These are phyloP conservation scores for Poeciliopsis gracilis DNA, from an alignment of 2,797 vertebrate species.

Conservation along the genomic window DNA sequence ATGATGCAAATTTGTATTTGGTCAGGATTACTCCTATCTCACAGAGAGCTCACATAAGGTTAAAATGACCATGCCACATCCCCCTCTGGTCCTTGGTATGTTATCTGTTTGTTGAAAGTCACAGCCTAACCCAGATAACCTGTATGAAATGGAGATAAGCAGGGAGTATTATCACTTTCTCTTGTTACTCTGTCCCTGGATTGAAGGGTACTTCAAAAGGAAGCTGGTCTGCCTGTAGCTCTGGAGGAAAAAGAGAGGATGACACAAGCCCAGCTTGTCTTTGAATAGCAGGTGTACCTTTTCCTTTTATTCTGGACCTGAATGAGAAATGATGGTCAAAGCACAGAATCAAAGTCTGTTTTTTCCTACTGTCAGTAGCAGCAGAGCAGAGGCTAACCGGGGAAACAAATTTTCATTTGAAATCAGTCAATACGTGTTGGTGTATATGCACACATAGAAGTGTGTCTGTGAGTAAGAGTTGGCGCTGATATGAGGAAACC, in stretches of 20 bases:
- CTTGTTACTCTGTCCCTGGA: conserved; percentile 47
- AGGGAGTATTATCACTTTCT: conserved; percentile 47
- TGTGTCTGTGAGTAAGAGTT: conserved; percentile 34
- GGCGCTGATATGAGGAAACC: conserved; percentile 42
- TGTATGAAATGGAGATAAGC: conserved; percentile 66
- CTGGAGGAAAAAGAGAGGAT: conserved; percentile 62
- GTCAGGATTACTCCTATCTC: conserved; percentile 32
- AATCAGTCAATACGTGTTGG: conserved; percentile 52
- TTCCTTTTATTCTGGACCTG: conserved; percentile 61
- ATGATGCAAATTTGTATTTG: conserved; percentile 34
- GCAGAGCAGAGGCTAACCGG: conserved; percentile 56
- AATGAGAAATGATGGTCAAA: conserved; percentile 65
- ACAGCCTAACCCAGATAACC: conserved; percentile 54
- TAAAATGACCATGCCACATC: conserved; percentile 40
- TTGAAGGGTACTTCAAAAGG: conserved; percentile 75
- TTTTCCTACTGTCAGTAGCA: conserved; percentile 53
- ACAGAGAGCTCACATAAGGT: conserved; percentile 37
- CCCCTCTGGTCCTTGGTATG: conserved; percentile 17
- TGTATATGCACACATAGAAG: conserved; percentile 30
- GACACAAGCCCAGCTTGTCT: conserved; percentile 69
- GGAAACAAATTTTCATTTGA: conserved; percentile 61
- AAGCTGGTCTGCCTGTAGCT: conserved; percentile 62
- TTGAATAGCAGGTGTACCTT: conserved; percentile 76
- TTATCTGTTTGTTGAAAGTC: conserved; percentile 62
- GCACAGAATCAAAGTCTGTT: conserved; percentile 73